phyloP scores from a whole-genome alignment of 1,140 invertebrate genomes.

The Spodoptera litura region DNA sequence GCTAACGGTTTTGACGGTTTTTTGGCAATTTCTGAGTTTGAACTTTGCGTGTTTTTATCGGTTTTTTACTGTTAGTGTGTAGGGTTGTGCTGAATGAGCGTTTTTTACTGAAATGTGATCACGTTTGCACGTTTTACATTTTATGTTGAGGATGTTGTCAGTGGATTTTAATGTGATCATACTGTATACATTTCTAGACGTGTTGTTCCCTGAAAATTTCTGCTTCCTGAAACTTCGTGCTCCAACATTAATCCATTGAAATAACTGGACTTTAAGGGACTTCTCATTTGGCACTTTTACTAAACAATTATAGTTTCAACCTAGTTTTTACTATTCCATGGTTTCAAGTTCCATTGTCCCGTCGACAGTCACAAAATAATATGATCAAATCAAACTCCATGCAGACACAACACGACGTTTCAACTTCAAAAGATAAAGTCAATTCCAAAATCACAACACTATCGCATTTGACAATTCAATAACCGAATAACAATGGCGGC shows the following conservation, averaged over 20 bases:
- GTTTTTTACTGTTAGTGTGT: not conserved
- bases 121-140: no score
- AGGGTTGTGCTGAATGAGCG: not conserved
- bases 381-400: conserved; percentile 50
- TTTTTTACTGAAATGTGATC: not conserved
- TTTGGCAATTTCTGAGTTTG: conserved; percentile 17
- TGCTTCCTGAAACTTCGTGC: no score
- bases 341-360: conserved; percentile 24
- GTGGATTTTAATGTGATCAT: no score
- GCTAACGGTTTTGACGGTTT: conserved; percentile 14
- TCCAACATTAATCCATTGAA: no score
- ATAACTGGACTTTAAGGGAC: no score
- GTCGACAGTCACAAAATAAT: conserved; percentile 46
- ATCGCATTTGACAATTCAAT: conserved; percentile 36
- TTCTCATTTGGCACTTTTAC: not conserved
- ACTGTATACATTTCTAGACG: no score
- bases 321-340: no score
- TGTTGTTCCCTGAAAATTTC: no score
- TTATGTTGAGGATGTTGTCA: no score
- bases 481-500: not conserved
- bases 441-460: conserved; percentile 34
- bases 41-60: conserved; percentile 1
- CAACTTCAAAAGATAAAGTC: conserved; percentile 47
- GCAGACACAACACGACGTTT: conserved; percentile 55
- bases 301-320: not conserved